phyloP scores from a whole-genome alignment of 2,113 vertebrate genomes.

The Hyperoodon ampullatus region DNA sequence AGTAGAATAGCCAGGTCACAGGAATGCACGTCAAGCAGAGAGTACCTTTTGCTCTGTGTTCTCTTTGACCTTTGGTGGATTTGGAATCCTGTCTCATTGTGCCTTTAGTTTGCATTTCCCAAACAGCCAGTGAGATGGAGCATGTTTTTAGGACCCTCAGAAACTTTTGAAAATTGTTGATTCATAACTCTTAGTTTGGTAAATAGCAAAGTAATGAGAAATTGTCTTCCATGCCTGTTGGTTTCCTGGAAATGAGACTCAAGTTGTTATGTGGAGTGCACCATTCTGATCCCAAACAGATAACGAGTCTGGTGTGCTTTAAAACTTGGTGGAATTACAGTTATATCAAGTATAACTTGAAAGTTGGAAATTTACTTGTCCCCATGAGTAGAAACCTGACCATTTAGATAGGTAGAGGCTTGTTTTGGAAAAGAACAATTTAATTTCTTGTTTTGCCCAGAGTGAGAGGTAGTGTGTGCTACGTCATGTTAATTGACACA shows the following conservation, averaged over 20 bases:
- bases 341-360: background rate
- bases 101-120: background rate
- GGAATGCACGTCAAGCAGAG: background rate
- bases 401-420: background rate
- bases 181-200: background rate
- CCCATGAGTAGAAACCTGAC: background rate
- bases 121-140: background rate
- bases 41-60: background rate
- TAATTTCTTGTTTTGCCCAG: background rate
- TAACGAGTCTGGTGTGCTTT: background rate
- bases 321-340: background rate
- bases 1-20: background rate
- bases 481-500: fast-evolving
- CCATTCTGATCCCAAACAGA: background rate
- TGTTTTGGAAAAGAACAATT: background rate
- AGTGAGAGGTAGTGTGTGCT: background rate
- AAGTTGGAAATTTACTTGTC: background rate
- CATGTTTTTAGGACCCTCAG: background rate
- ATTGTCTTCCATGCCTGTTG: background rate
- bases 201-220: background rate
- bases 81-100: no score
- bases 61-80: background rate
- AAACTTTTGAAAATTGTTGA: background rate
- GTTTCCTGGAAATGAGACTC: background rate
- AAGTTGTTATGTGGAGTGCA: background rate